Evolutionary conservation across 2,113 vertebrate genomes (phyloP).

Genomic region (Cyprinodon variegatus): DNA sequence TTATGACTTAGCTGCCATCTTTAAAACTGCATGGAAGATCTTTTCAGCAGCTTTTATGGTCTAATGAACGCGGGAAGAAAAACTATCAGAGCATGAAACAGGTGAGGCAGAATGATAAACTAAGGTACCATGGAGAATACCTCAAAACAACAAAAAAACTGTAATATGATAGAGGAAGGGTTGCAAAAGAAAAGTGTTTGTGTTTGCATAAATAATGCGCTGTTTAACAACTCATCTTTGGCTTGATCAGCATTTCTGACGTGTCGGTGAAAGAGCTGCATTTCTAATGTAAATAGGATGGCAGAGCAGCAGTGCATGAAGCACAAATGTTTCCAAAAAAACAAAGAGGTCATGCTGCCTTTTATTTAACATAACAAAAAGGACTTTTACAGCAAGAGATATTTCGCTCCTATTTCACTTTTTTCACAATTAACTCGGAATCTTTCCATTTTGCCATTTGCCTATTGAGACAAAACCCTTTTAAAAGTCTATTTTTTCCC

Average conservation of each 20-base stretch:
- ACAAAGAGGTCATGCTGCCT: constrained; percentile 38
- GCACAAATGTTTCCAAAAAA: constrained; percentile 27
- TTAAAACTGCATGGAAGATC: constrained; percentile 18
- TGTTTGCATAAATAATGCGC: not conserved
- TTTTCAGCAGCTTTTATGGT: constrained; percentile 18
- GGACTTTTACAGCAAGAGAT: constrained; percentile 34
- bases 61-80: constrained; percentile 17
- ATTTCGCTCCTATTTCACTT: not conserved
- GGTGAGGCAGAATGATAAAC: not conserved
- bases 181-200: not conserved
- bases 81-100: constrained; percentile 3
- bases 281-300: constrained; percentile 16
- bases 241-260: not conserved
- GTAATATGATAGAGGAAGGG: not conserved
- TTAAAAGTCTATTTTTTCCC: not conserved
- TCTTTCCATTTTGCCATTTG: not conserved
- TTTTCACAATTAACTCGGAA: too few species aligned
- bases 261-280: too few species aligned
- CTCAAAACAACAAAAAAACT: not conserved
- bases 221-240: not conserved
- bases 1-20: not conserved
- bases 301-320: constrained; percentile 35
- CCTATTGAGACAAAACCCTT: not conserved
- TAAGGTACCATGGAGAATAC: not conserved
- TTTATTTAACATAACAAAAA: constrained; percentile 44